phyloP scores from a whole-genome alignment of 2,888 invertebrate species.

The Drosophila cyrtoloma region DNA sequence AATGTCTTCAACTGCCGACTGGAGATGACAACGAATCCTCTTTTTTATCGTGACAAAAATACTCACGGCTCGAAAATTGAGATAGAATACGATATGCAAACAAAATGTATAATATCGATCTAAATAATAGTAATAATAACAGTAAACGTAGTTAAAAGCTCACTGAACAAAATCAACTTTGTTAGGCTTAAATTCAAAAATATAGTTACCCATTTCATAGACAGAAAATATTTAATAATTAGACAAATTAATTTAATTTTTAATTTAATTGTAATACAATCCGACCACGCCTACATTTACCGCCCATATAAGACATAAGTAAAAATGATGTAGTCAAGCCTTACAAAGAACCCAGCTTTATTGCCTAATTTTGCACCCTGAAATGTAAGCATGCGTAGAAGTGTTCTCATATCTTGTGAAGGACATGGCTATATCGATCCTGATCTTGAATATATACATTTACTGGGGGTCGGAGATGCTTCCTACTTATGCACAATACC shows the following conservation, averaged over 20 bases:
- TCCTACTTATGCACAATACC: neutral
- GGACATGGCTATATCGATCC: neutral
- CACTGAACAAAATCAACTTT: neutral
- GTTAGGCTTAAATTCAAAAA: neutral
- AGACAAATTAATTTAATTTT: neutral
- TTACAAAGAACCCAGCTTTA: neutral
- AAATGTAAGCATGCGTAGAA: neutral
- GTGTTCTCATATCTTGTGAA: neutral
- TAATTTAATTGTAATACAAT: neutral
- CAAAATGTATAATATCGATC: neutral
- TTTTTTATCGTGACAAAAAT: neutral
- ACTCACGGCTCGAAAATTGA: neutral
- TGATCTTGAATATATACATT: neutral
- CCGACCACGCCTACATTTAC: neutral
- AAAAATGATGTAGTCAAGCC: too few species aligned
- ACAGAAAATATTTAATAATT: neutral
- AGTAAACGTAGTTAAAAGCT: neutral
- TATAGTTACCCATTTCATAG: neutral
- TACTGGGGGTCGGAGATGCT: neutral
- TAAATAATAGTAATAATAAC: neutral
- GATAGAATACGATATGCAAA: neutral
- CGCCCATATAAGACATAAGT: neutral
- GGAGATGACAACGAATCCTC: constrained; percentile 10
- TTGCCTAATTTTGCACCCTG: neutral
- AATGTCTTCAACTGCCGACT: constrained; percentile 54